Evolutionary conservation across 2,113 vertebrate genomes (phyloP), one percentile per base, ranked within the genome.

Genomic region (rat (Rattus norvegicus)): DNA sequence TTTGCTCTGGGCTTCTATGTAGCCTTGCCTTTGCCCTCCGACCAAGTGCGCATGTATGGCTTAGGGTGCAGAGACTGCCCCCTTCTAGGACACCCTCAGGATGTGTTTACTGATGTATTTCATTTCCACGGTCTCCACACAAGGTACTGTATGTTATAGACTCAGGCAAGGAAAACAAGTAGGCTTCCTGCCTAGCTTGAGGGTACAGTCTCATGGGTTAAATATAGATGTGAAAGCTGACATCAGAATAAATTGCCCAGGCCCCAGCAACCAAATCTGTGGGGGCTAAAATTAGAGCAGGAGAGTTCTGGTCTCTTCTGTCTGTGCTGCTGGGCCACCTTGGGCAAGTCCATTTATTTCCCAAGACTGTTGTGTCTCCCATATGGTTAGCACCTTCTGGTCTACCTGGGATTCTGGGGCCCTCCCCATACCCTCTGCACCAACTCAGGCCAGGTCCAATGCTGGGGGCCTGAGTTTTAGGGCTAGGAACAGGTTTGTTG

Each of bases 171-270:
- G 88, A 77, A 89, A 61, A 13, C 3, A 87, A 81, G 80, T 92
- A 88, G 43, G 49, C n/a, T 90, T 87, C 88, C 33, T n/a, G 90
- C 65, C 79, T 39, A 3, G 73, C 54, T 80, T 56, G 70, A 59
- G 54, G 80, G 75, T 95, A 94, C 88, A 94, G 97, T 96, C 92
- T 94, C 65, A 67, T 81, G 59, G 90, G 90, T 85, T 94, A 97
- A 98, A 97, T 97, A 96, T 97, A 98, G 96, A 92, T 88, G n/a
- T 72, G 43, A 39, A 36, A 61, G 93, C 84, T 85, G 93, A 90
- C 88, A 59, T 67, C 75, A 52, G 54, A 91, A 83, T 81, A 92
- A 90, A 93, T 22, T 85, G 52, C 75, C 92, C 87, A 88, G 86
- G 59, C 72, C 76, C n/a, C 56, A 93, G 90, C 56, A 84, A 95